Base-by-base conservation (phyloP, 2,113 vertebrate species). In the Hydrolagus affinis region DNA sequence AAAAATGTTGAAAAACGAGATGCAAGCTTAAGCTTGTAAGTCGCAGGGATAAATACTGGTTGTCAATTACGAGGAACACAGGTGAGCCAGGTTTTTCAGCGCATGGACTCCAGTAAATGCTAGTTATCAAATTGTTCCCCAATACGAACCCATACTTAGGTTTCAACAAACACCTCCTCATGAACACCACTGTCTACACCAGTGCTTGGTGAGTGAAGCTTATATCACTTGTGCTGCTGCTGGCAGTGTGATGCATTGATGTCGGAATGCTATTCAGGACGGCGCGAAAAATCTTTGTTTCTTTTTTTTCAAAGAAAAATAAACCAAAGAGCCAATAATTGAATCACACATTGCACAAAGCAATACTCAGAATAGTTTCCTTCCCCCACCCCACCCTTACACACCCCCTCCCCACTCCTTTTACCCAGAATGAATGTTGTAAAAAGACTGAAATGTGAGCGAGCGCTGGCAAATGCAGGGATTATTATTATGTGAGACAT, bases 51-150 rank as follows among this genome's bases (percentile, higher is more conserved):
- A 83, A 83, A 68, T 83, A n/a, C 2, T 2, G 4, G 78, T 28
- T 83, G 78, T 83, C 78, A 83, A 32, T 15, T 15, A 66, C 66
- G 59, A 83, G 64, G 32, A 23, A 66, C 21, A 68, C 62, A 83
- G 62, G 62, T 83, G 66, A 68, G 60, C 78, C 59, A 83, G 78
- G 30, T 44, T 62, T 83, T n/a, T n/a, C n/a, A n/a, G n/a, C n/a
- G n/a, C 60, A 83, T 10, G 64, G 59, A 60, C 76, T 64, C 57
- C 15, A 66, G 60, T 83, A 83, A 83, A 83, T 83, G 11, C 62
- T 66, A 83, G 25, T 83, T 66, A 66, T 21, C 62, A 83, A 83
- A 83, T 83, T 66, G 23, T 83, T 83, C 78, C 28, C 78, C 32
- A 28, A 28, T 25, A 83, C 78, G 17, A 9, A 17, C 59, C 59